Evolutionary conservation across 2,797 vertebrate genomes (phyloP), one percentile per base, ranked within the genome.

Genomic region (Meda fulgida): DNA sequence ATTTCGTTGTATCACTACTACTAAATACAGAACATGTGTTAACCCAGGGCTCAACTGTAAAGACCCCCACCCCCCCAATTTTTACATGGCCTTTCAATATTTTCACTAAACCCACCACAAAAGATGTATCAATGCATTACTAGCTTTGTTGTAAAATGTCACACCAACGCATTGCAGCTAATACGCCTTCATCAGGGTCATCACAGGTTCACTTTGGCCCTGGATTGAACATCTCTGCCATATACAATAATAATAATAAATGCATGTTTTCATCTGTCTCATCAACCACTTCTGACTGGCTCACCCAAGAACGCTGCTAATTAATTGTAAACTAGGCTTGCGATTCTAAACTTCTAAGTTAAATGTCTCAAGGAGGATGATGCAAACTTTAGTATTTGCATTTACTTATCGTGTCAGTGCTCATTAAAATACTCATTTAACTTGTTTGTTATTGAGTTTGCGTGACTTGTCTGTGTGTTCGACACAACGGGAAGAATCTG

Each of bases 401-500:
- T 31, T 60, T 34, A 66, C 48, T 77, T 70, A 78, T 78, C 5
- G 13, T 78, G 76, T 85, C 67, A 73, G 21, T 11, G 48, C 67
- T 73, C 77, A 79, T 85, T 79, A 80, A 85, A 80, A 73, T 60
- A 69, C 82, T 78, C 23, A 7, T 84, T 53, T 66, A 81, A 67
- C 40, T 29, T 43, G 75, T 73, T 66, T 66, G 55, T 29, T 75
- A 19, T 78, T 79, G 26, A 60, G 76, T 84, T 84, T 79, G 72
- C 36, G 34, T 81, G 84, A 83, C 53, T 79, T 81, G 81, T 85
- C 83, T 85, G 48, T 43, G 65, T 66, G 21, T 78, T 66, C 21
- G 53, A 84, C 51, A 6, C 67, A 66, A 81, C 79, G 67, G 38
- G 38, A 80, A 83, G 75, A 58, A 70, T 69, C 13, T 43, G 46